Evolutionary conservation across 1,140 invertebrate genomes (phyloP).

Genomic region (Hypsibius dujardini): DNA sequence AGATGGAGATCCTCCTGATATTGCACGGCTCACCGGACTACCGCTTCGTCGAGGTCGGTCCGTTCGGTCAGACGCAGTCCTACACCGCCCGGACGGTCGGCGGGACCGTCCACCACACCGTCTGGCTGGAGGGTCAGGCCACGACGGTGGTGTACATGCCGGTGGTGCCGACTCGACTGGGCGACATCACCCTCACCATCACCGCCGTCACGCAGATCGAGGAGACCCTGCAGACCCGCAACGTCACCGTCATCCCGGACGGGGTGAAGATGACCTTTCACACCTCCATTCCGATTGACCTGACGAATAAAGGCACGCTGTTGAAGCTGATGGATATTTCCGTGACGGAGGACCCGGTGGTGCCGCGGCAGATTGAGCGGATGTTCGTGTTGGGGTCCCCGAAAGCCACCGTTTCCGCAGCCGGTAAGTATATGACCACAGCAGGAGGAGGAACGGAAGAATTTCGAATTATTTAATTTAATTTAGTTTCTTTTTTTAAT

Average conservation of each 20-base stretch:
- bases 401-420: conserved; percentile 59
- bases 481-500: no score
- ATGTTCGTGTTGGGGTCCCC: conserved; percentile 90
- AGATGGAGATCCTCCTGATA: conserved; percentile 51
- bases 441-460: no score
- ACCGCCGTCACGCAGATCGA: conserved; percentile 68
- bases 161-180: conserved; percentile 61
- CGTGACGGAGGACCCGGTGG: conserved; percentile 70
- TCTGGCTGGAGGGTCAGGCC: conserved; percentile 32
- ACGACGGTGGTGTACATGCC: conserved; percentile 55
- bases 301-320: conserved; percentile 72
- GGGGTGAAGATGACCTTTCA: conserved; percentile 76
- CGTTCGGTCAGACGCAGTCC: conserved; percentile 58
- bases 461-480: no score
- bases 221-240: conserved; percentile 51
- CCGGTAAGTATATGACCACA: conserved; percentile 39
- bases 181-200: conserved; percentile 58
- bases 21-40: conserved; percentile 66
- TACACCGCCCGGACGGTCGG: conserved; percentile 28
- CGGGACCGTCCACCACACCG: conserved; percentile 36
- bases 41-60: conserved; percentile 82
- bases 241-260: conserved; percentile 65
- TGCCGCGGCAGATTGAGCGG: conserved; percentile 66
- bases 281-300: conserved; percentile 70
- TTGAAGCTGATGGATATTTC: conserved; percentile 89